phyloP scores from a whole-genome alignment of 1,140 invertebrate genomes.

The Papilio helenus region DNA sequence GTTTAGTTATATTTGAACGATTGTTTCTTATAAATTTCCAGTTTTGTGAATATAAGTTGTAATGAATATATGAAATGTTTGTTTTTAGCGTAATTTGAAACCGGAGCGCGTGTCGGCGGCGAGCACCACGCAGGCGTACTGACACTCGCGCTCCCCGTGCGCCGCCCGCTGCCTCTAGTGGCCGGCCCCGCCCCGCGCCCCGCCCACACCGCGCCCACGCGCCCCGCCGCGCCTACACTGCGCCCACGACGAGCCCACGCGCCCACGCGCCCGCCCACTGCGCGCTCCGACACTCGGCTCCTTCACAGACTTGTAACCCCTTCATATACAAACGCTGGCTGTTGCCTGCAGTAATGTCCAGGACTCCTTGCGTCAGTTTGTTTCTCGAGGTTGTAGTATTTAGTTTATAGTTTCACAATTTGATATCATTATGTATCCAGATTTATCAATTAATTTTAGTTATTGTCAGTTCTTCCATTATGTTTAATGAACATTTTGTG shows the following conservation, averaged over 20 bases:
- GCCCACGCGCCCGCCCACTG: background rate
- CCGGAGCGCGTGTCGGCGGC: constrained; percentile 72
- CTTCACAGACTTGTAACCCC: background rate
- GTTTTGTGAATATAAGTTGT: too few relatives aligned
- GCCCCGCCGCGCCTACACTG: constrained; percentile 14
- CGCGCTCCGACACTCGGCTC: background rate
- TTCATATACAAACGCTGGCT: background rate
- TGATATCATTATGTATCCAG: constrained; percentile 58
- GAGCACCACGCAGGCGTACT: constrained; percentile 79
- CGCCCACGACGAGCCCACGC: background rate
- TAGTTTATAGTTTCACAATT: constrained; percentile 49
- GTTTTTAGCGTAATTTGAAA: constrained; percentile 70
- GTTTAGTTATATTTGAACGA: too few relatives aligned
- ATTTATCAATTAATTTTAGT: constrained; percentile 67
- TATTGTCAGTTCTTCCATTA: constrained; percentile 70
- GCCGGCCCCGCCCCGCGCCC: constrained; percentile 12
- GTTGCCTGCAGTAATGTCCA: background rate
- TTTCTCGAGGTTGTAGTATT: constrained; percentile 34
- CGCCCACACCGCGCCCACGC: constrained; percentile 23
- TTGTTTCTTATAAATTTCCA: too few relatives aligned
- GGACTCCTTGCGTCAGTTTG: background rate
- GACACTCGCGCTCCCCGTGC: constrained; percentile 66
- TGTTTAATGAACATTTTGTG: constrained; percentile 50
- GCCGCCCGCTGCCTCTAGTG: constrained; percentile 69
- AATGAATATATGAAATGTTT: too few relatives aligned